Base-by-base conservation (phyloP, 2,888 invertebrate genomes). In the Drosophila mercatorum region DNA sequence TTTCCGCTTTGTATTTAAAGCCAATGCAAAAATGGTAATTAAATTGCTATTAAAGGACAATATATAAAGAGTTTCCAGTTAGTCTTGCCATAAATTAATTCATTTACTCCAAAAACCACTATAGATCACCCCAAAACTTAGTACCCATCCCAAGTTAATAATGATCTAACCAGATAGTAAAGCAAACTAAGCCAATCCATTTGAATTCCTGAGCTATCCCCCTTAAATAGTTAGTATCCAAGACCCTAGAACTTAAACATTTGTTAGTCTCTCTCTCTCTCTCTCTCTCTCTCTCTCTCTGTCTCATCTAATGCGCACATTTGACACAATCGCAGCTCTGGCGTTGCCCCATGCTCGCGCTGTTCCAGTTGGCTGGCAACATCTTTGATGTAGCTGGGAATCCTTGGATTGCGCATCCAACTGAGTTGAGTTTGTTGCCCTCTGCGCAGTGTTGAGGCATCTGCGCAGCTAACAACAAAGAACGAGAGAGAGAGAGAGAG, bases 401-500 rank as follows among this genome's bases (percentile, higher is more conserved):
- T 67, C 72, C 73, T 68, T 66, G 72, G 59, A 63, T 51, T 68
- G 65, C 59, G 62, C 68, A 73, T 68, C 58, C 64, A 72, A 31
- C 53, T n/a, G 34, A 58, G 55, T 55, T 41, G 55, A 73, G 79
- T 79, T 77, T 71, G 79, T 79, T 79, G 77, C 68, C 79, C 77
- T 67, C 67, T 62, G 40, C 66, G 57, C 63, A 57, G 52, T 65
- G 72, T 34, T 43, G 31, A 62, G 58, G 61, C 75, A 82, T 81
- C 72, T 83, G 83, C 83, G 81, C 77, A 77, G 81, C 71, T 17
- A 68, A 12, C 22, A 53, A 43, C 31, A 40, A 17, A 57, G 28
- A 11, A 8, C 5, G 10, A 12, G 22, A 11, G 4, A 43, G 22
- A 47, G 26, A 43, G 36, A 31, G 41, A 31, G 5, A 17, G 28